Evolutionary conservation across 2,888 invertebrate species (phyloP).

Genomic region (Lottia gigantea): DNA sequence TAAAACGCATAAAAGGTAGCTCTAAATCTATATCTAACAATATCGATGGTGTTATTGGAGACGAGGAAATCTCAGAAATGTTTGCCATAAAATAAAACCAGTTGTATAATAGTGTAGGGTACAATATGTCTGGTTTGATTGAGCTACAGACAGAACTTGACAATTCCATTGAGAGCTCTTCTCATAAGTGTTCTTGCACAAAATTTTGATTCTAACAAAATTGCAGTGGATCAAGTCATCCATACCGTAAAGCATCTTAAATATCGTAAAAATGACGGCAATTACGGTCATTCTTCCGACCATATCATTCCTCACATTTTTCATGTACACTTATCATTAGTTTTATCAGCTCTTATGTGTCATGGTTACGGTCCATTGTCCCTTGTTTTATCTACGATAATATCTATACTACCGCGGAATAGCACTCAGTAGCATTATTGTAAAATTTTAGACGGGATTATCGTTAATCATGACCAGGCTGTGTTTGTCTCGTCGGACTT

Average conservation of each 20-base stretch:
- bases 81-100: neutral
- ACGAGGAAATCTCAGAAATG: neutral
- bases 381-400: no score
- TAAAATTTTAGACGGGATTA: no score
- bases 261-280: neutral
- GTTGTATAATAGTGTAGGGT: neutral
- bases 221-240: neutral
- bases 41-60: constrained; percentile 2
- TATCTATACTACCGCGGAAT: no score
- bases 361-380: no score
- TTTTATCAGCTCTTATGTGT: neutral
- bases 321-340: constrained; percentile 6
- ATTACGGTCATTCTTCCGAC: neutral
- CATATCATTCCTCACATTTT: neutral
- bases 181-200: neutral
- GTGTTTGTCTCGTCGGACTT: no score
- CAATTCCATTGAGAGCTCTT: neutral
- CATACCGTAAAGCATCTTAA: neutral
- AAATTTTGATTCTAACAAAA: neutral
- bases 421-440: no score
- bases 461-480: no score
- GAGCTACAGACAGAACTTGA: no score
- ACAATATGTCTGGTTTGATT: no score
- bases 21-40: neutral
- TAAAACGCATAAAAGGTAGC: neutral